phyloP scores from a whole-genome alignment of 2,113 vertebrate genomes.

The Pipa parva region DNA sequence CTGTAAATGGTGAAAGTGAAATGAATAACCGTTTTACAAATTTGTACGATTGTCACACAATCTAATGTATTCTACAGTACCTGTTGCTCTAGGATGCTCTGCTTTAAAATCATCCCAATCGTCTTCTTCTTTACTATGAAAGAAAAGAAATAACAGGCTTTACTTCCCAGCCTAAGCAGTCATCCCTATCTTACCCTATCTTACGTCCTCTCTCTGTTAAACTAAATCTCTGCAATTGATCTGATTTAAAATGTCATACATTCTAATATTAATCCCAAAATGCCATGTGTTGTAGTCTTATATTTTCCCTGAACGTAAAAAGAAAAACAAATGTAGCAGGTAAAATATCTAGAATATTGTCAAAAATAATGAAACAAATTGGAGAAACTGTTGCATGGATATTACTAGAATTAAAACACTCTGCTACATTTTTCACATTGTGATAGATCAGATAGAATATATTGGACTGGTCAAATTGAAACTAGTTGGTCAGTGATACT shows the following conservation, averaged over 20 bases:
- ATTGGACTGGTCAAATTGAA: background rate
- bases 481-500: background rate
- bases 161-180: no score
- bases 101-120: conserved; percentile 44
- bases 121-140: conserved; percentile 70
- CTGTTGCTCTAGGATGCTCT: conserved; percentile 59
- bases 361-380: no score
- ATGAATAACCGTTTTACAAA: background rate
- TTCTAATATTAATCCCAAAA: no score
- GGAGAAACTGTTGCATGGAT: no score
- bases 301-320: no score
- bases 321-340: no score
- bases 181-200: no score
- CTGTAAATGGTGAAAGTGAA: conserved; percentile 29
- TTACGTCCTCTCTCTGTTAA: no score
- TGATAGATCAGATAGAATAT: background rate
- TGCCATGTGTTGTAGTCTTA: no score
- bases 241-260: no score
- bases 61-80: background rate
- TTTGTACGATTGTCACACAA: background rate
- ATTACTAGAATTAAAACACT: background rate
- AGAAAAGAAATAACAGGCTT: conserved; percentile 49
- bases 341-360: no score
- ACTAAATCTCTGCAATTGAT: no score
- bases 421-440: background rate